Conservation (phyloP, 2,113 vertebrate species). For the Tonatia bakeri region DNA sequence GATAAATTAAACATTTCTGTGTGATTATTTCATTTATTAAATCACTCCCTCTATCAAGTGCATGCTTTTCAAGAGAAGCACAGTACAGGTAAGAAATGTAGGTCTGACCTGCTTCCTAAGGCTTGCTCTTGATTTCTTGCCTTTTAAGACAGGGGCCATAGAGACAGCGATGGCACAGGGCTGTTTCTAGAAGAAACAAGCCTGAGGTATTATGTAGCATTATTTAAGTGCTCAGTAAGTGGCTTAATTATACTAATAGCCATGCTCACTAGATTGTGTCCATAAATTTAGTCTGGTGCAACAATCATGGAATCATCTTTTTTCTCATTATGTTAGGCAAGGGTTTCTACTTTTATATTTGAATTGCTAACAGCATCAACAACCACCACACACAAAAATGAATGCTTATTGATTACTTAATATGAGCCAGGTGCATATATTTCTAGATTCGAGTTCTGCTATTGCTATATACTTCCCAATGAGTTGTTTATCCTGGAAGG, state of each 20-base stretch:
- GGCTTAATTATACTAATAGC: slow-evolving; percentile 36
- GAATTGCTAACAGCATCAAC: background rate
- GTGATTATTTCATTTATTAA: background rate
- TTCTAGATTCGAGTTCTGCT: background rate
- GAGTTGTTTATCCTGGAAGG: background rate
- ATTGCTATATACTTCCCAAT: background rate
- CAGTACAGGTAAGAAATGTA: background rate
- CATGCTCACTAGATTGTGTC: slow-evolving; percentile 17
- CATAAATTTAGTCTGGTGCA: slow-evolving; percentile 21
- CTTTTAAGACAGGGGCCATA: background rate
- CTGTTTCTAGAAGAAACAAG: background rate
- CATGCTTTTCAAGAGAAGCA: background rate
- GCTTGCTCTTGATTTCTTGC: background rate
- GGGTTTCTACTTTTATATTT: background rate
- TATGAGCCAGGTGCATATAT: background rate
- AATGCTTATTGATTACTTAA: background rate
- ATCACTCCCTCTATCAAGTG: background rate
- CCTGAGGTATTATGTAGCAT: background rate
- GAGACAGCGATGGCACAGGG: background rate
- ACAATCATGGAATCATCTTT: background rate
- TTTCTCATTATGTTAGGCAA: background rate
- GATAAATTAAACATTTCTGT: background rate
- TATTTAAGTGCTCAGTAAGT: background rate
- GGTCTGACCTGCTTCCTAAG: background rate
- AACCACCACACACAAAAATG: background rate